Evolutionary conservation across 1,140 invertebrate species (phyloP), one percentile per base, ranked within the genome.

Genomic region (Augochlora pura): DNA sequence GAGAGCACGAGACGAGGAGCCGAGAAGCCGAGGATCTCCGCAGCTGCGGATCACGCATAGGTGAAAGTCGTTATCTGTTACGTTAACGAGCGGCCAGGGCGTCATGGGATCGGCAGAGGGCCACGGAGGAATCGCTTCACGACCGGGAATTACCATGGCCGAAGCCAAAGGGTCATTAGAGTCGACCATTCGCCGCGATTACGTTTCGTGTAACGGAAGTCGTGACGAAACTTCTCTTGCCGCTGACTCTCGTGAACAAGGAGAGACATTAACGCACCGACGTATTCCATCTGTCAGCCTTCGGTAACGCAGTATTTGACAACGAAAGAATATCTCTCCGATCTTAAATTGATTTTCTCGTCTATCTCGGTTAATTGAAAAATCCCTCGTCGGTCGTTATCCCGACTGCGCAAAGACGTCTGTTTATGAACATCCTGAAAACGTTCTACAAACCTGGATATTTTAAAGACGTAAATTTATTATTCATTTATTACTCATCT

Each of bases 21-120:
- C 21, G 2, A n/a, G 54, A 7, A 5, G 54, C 6, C 21, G n/a
- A 18, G 54, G 21, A 57, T 21, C 65, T 46, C 21, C 27, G 72
- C 72, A 77, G 27, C 54, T 27, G 64, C 7, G 25, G 39, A 32
- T 42, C 76, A 54, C 66, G 76, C 59, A 78, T 72, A 72, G 76
- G 76, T 78, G 76, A 78, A 78, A 78, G 76, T 78, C 68, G 76
- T 78, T 78, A 65, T 65, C 76, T 52, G 76, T 78, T 78, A 64
- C 68, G 49, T 78, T 65, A 72, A 78, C 76, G 60, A 65, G 69
- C 49, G 63, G 52, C 59, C 67, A n/a, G 59, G 59, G 42, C 76
- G 60, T 57, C 68, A 54, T n/a, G 69, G 32, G 76, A 72, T 63
- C 68, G n/a, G 25, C 49, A 23, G 68, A 65, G 25, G n/a, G 46